Conservation (phyloP, 2,888 invertebrate species). For the Ceraclea dissimilis region DNA sequence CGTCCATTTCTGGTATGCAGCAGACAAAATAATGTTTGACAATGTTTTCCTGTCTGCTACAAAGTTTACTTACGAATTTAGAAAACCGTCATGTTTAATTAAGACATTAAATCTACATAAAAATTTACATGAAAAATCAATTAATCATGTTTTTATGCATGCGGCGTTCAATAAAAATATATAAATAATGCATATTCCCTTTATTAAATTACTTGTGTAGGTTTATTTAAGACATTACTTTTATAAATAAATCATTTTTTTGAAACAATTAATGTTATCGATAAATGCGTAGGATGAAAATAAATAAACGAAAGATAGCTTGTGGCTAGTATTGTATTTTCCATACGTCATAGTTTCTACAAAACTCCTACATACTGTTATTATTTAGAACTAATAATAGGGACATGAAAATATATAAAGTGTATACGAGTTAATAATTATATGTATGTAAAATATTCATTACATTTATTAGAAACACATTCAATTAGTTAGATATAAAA, state of each 20-base stretch:
- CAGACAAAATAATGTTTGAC: no score
- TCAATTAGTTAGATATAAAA: no score
- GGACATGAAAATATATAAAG: not conserved
- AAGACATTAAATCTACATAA: constrained; percentile 1
- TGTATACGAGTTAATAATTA: not conserved
- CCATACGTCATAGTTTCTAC: not conserved
- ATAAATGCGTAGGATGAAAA: not conserved
- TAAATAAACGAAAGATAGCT: not conserved
- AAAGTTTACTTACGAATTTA: no score
- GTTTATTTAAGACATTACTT: not conserved
- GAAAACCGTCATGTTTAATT: not conserved
- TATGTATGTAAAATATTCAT: no score
- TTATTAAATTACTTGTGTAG: not conserved
- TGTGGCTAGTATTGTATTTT: not conserved
- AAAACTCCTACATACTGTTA: not conserved
- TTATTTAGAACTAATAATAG: not conserved
- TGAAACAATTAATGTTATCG: not conserved
- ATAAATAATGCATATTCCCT: not conserved
- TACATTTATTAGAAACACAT: no score
- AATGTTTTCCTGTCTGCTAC: no score
- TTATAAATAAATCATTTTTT: not conserved
- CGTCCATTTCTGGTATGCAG: no score
- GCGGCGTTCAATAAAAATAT: not conserved
- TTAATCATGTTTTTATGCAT: not conserved
- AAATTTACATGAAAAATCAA: not conserved